Conservation (phyloP, 1,140 invertebrate genomes). For the Harpegnathos saltator region DNA sequence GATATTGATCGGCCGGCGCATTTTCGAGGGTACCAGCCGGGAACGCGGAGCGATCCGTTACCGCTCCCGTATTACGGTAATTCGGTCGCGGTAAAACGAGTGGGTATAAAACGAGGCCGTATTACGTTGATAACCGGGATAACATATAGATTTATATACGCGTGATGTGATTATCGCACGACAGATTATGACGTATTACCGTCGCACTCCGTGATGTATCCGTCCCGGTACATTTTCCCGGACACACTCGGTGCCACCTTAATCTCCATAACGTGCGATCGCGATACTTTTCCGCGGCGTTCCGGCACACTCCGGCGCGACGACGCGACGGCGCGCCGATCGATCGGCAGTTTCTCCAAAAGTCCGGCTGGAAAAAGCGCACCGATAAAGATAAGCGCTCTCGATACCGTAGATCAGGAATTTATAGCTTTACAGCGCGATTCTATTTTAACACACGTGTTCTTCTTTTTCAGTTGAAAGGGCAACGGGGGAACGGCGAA, state of each 20-base stretch:
- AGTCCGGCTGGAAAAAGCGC: background rate
- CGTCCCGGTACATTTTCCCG: slow-evolving; percentile 10
- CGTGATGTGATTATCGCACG: slow-evolving; percentile 65
- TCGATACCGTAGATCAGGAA: background rate
- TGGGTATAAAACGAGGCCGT: slow-evolving; percentile 43
- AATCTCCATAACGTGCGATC: slow-evolving; percentile 36
- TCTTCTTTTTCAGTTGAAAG: too few relatives aligned
- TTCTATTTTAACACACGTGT: background rate
- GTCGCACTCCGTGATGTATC: slow-evolving; percentile 53
- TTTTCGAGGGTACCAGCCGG: slow-evolving; percentile 13
- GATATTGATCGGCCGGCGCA: background rate
- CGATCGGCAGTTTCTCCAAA: background rate
- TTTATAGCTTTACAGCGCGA: slow-evolving; percentile 7
- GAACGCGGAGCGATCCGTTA: slow-evolving; percentile 16
- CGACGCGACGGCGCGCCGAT: background rate
- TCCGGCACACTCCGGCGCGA: background rate
- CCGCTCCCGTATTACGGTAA: slow-evolving; percentile 23
- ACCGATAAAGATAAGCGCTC: background rate
- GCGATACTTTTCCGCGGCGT: slow-evolving; percentile 18
- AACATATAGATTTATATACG: slow-evolving; percentile 67
- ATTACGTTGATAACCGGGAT: slow-evolving; percentile 35
- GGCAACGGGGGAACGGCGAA: too few relatives aligned
- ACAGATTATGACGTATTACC: slow-evolving; percentile 67
- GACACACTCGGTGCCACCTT: slow-evolving; percentile 3
- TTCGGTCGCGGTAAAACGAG: slow-evolving; percentile 32